Percentiles rank a stretch among this genome's conserved stretches.
phyloP scores from a whole-genome alignment of 2,888 invertebrate genomes.

The Cephus spinipes region DNA sequence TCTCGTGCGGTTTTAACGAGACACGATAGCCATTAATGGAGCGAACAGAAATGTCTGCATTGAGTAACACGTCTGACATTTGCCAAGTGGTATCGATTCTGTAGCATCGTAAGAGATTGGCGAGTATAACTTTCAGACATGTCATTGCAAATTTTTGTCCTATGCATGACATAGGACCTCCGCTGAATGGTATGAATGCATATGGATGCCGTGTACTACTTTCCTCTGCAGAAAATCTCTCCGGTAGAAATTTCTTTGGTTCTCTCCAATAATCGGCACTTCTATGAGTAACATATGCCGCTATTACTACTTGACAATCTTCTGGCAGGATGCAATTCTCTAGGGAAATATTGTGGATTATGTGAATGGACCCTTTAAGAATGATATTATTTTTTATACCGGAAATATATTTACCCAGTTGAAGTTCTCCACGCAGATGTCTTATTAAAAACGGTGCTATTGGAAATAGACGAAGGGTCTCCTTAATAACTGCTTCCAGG shows the following conservation, averaged over 20 bases:
- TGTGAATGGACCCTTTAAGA: not conserved
- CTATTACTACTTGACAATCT: slow-evolving; percentile 31
- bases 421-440: slow-evolving; percentile 32
- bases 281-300: slow-evolving; percentile 32
- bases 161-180: slow-evolving; percentile 36
- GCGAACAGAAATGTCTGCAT: slow-evolving; percentile 35
- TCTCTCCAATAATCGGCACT: slow-evolving; percentile 38
- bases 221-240: slow-evolving; percentile 42
- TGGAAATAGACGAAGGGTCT: slow-evolving; percentile 37
- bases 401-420: slow-evolving; percentile 24
- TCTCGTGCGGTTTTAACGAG: slow-evolving; percentile 9
- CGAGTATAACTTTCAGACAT: slow-evolving; percentile 4
- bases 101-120: slow-evolving; percentile 3
- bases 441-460: slow-evolving; percentile 40
- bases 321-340: slow-evolving; percentile 38
- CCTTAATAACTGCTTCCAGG: slow-evolving; percentile 38
- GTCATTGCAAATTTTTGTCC: slow-evolving; percentile 9
- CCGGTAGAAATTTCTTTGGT: slow-evolving; percentile 43
- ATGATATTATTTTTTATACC: slow-evolving; percentile 11
- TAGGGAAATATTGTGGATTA: slow-evolving; percentile 16
- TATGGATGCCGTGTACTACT: slow-evolving; percentile 35
- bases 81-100: slow-evolving; percentile 4
- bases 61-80: slow-evolving; percentile 29
- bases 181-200: slow-evolving; percentile 39
- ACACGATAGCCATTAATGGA: slow-evolving; percentile 35